These are phyloP conservation scores for Cynaeus angustus DNA, from an alignment of 2,888 invertebrate genomes.

Conservation along the genomic window DNA sequence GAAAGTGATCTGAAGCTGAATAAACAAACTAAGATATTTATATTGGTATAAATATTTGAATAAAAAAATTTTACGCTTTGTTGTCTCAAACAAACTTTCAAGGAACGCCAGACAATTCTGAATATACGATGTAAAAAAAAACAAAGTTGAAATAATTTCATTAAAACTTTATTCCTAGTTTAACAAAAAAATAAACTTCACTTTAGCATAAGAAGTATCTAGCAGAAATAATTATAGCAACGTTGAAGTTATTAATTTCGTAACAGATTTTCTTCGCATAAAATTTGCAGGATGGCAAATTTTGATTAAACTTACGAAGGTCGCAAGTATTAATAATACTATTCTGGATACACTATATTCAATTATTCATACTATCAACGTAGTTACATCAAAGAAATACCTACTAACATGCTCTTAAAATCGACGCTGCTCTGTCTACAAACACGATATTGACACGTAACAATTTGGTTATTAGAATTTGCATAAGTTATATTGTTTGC, in stretches of 20 bases:
- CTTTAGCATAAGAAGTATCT: constrained; percentile 1
- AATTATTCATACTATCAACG: constrained; percentile 19
- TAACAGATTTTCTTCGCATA: constrained; percentile 16
- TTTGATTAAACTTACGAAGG: constrained; percentile 10
- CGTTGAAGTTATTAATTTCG: constrained; percentile 21
- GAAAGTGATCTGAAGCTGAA: constrained; percentile 32
- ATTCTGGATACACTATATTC: not conserved
- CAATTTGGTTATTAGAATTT: constrained; percentile 14
- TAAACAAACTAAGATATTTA: constrained; percentile 41
- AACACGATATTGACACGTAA: constrained; percentile 17
- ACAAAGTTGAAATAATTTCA: too few species aligned
- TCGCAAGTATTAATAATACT: not conserved
- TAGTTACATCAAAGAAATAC: constrained; percentile 34
- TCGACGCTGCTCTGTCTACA: constrained; percentile 2
- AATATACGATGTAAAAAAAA: too few species aligned
- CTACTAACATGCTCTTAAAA: constrained; percentile 18
- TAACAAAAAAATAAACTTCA: not conserved
- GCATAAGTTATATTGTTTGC: not conserved
- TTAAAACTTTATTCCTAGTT: too few species aligned
- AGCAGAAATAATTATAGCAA: constrained; percentile 10
- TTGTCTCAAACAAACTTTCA: too few species aligned
- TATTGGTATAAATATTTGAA: constrained; percentile 40
- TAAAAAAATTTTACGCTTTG: too few species aligned
- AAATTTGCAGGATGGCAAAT: too few species aligned
- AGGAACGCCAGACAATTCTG: not conserved